phyloP scores from a whole-genome alignment of 2,113 vertebrate genomes.

The Narcine bancroftii region DNA sequence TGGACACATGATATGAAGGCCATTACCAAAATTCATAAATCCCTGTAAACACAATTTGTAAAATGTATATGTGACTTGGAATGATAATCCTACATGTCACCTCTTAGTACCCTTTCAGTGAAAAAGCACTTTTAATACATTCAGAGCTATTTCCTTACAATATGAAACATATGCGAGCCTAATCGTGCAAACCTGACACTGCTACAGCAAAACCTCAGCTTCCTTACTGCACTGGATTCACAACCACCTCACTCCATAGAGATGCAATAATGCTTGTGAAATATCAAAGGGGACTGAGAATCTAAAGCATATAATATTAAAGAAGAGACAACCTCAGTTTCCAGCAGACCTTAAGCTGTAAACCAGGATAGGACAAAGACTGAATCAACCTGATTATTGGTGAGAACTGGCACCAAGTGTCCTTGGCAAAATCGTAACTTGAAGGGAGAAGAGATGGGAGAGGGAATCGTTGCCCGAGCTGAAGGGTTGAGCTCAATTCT shows the following conservation, averaged over 20 bases:
- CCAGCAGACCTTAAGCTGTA: neutral
- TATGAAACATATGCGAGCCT: neutral
- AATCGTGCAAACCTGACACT: neutral
- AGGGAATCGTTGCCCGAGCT: too few species aligned
- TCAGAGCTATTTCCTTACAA: neutral
- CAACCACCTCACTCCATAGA: neutral
- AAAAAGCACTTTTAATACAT: neutral
- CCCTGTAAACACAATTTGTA: neutral
- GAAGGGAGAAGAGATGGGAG: neutral
- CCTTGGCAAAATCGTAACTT: neutral
- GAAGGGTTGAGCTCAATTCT: too few species aligned
- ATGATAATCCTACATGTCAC: neutral
- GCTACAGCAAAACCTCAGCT: neutral
- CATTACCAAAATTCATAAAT: neutral
- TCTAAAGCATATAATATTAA: neutral
- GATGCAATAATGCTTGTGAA: neutral
- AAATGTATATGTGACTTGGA: neutral
- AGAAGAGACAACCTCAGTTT: neutral
- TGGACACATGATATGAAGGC: neutral
- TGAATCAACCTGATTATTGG: neutral
- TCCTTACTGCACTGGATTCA: neutral
- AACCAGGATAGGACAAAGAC: neutral
- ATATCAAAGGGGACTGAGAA: neutral
- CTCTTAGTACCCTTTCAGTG: neutral
- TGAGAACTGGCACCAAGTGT: neutral